These are phyloP conservation scores for Etheostoma nigrum DNA, from an alignment of 2,797 vertebrate species.

Conservation along the genomic window DNA sequence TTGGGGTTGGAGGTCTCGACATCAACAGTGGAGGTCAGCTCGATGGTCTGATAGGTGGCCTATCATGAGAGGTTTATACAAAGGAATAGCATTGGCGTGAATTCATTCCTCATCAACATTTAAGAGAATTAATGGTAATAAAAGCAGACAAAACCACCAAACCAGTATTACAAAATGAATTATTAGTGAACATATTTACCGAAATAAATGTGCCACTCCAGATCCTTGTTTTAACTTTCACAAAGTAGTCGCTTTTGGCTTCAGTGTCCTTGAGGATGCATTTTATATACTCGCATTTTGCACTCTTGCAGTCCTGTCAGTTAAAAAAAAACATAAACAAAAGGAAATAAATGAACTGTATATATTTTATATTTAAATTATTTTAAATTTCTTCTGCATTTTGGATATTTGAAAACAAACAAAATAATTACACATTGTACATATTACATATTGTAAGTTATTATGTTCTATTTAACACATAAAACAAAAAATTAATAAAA, in stretches of 20 bases:
- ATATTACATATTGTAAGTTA: too few species aligned
- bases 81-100: background rate
- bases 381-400: background rate
- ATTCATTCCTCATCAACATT: background rate
- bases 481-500: background rate
- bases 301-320: constrained; percentile 87
- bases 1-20: constrained; percentile 86
- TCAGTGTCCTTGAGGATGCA: constrained; percentile 87
- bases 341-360: background rate
- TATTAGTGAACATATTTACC: constrained; percentile 79
- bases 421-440: too few species aligned
- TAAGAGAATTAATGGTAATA: background rate
- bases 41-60: constrained; percentile 88
- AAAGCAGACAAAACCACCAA: background rate
- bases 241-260: constrained; percentile 84
- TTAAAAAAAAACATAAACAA: background rate
- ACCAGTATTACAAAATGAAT: background rate
- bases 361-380: background rate
- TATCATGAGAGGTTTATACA: constrained; percentile 54
- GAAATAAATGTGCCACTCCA: constrained; percentile 91
- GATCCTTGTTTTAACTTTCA: constrained; percentile 90
- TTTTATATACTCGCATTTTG: constrained; percentile 83
- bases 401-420: background rate
- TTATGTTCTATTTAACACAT: too few species aligned
- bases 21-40: constrained; percentile 83